Percentiles rank a stretch among this genome's conserved stretches.
phyloP scores from a whole-genome alignment of 2,113 vertebrate species.

The Daphoenositta chrysoptera region DNA sequence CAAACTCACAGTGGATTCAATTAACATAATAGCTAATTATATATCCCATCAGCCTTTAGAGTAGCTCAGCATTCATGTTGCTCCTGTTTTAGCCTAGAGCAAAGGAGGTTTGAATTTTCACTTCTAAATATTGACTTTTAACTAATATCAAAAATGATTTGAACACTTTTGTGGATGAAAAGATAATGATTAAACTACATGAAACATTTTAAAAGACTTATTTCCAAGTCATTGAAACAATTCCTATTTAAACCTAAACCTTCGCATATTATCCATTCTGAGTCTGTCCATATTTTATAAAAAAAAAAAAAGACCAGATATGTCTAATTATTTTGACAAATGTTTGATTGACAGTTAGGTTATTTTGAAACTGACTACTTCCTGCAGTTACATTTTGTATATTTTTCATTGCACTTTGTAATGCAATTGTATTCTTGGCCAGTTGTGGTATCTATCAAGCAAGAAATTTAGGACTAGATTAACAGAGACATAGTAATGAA shows the following conservation, averaged over 20 bases:
- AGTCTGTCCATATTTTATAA: neutral
- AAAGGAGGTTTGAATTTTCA: slow-evolving; percentile 69
- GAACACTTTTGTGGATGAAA: slow-evolving; percentile 72
- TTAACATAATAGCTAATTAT: slow-evolving; percentile 85
- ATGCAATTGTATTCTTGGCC: slow-evolving; percentile 62
- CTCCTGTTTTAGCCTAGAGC: slow-evolving; percentile 78
- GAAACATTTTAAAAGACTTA: slow-evolving; percentile 47
- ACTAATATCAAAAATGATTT: slow-evolving; percentile 71
- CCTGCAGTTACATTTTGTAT: slow-evolving; percentile 10
- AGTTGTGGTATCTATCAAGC: slow-evolving; percentile 55
- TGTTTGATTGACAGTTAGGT: slow-evolving; percentile 22
- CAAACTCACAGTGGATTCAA: slow-evolving; percentile 80
- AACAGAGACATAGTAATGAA: slow-evolving; percentile 73
- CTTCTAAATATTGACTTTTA: slow-evolving; percentile 80
- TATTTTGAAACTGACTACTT: slow-evolving; percentile 27
- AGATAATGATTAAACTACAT: slow-evolving; percentile 62
- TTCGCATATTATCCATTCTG: neutral
- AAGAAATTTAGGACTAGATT: slow-evolving; percentile 73
- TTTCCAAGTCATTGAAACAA: slow-evolving; percentile 20
- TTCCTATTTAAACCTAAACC: neutral
- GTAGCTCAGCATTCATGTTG: slow-evolving; percentile 74
- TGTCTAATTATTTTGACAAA: slow-evolving; percentile 18
- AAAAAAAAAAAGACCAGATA: neutral
- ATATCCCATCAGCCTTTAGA: slow-evolving; percentile 81
- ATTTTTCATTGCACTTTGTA: slow-evolving; percentile 19